These are phyloP conservation scores for Eupithecia inturbata DNA, from an alignment of 2,888 invertebrate genomes.

Conservation along the genomic window DNA sequence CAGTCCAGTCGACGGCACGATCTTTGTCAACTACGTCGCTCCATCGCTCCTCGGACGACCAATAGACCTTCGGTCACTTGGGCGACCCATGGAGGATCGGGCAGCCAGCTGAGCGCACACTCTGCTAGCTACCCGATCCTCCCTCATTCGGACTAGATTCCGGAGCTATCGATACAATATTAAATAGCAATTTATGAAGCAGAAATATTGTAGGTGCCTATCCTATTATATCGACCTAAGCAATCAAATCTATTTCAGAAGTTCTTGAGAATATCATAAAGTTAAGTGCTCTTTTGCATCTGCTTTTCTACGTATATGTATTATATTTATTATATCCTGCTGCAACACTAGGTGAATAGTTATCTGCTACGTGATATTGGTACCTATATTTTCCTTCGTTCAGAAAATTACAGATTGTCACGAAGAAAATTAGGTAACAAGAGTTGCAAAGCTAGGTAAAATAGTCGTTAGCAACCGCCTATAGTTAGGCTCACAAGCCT, in stretches of 20 bases:
- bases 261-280: slow-evolving; percentile 39
- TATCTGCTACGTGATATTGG: background rate
- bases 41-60: too few relatives aligned
- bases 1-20: too few relatives aligned
- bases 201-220: slow-evolving; percentile 23
- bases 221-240: slow-evolving; percentile 9
- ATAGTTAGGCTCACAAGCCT: slow-evolving; percentile 6
- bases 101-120: too few relatives aligned
- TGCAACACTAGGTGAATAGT: background rate
- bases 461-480: slow-evolving; percentile 16
- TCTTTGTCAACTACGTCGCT: too few relatives aligned
- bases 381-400: background rate
- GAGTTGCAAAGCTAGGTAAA: slow-evolving; percentile 13
- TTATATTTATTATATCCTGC: slow-evolving; percentile 6
- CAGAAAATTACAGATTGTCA: background rate
- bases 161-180: too few relatives aligned
- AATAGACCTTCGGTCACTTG: too few relatives aligned
- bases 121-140: too few relatives aligned
- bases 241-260: slow-evolving; percentile 39
- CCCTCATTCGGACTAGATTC: too few relatives aligned
- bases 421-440: slow-evolving; percentile 6
- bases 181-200: background rate
- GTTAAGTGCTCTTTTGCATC: slow-evolving; percentile 39
- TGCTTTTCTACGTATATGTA: slow-evolving; percentile 28
- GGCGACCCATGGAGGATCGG: too few relatives aligned